Conservation (phyloP, 2,797 vertebrate genomes). For the Basileuterus tristriatus region DNA sequence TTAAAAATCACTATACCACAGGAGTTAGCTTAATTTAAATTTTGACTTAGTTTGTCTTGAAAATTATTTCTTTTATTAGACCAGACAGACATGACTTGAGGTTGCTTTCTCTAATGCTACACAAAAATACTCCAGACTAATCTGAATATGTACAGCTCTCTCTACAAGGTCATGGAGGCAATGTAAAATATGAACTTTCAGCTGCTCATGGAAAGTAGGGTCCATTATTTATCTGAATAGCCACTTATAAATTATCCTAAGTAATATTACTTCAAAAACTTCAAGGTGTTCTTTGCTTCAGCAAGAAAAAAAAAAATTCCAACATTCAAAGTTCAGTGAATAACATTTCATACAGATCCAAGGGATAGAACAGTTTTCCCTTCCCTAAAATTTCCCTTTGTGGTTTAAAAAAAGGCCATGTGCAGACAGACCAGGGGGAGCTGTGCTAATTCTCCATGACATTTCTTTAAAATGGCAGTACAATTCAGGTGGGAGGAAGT, state of each 20-base stretch:
- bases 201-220: constrained; percentile 35
- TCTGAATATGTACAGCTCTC: constrained; percentile 15
- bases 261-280: constrained; percentile 16
- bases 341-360: background rate
- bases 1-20: background rate
- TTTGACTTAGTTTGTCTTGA: background rate
- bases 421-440: background rate
- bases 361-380: background rate
- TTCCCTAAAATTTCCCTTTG: background rate
- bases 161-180: constrained; percentile 49
- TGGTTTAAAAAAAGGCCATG: background rate
- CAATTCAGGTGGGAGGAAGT: background rate
- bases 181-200: constrained; percentile 45
- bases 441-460: background rate
- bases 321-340: background rate
- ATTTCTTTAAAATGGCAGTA: background rate
- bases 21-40: constrained; percentile 18
- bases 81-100: background rate
- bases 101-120: constrained; percentile 18
- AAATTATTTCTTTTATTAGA: constrained; percentile 40
- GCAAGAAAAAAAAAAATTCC: background rate
- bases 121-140: background rate
- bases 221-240: constrained; percentile 40
- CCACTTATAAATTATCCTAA: constrained; percentile 27
- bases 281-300: background rate